A percentile compares a stretch with the other conserved stretches of the same genome.
Evolutionary conservation across 2,113 vertebrate genomes (phyloP).

Genomic region (Chamaea fasciata): DNA sequence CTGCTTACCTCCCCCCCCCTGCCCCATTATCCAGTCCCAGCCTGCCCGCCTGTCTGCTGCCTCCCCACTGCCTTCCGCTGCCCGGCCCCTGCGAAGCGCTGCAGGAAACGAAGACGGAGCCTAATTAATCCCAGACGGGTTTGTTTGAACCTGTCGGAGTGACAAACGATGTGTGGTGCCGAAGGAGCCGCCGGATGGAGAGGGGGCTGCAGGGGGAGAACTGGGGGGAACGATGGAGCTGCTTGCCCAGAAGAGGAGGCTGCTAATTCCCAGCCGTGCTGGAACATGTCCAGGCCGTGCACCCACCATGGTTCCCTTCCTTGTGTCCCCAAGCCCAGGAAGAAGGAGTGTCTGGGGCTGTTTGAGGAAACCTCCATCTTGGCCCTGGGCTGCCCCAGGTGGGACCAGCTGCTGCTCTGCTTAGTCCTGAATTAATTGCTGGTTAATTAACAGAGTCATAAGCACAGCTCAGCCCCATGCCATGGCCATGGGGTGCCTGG

Average conservation of each 20-base stretch:
- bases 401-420: slow-evolving; percentile 14
- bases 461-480: background rate
- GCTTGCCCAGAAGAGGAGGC: background rate
- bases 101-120: slow-evolving; percentile 25
- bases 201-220: background rate
- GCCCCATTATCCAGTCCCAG: background rate
- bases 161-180: slow-evolving; percentile 50
- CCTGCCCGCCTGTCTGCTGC: background rate
- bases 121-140: slow-evolving; percentile 57
- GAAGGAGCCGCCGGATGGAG: background rate
- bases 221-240: background rate
- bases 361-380: background rate
- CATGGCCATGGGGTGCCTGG: accelerated
- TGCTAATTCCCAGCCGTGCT: background rate
- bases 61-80: background rate
- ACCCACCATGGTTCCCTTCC: accelerated
- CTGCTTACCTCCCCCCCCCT: background rate
- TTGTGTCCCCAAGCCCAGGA: accelerated
- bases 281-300: background rate
- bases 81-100: background rate
- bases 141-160: slow-evolving; percentile 46
- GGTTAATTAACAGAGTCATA: background rate
- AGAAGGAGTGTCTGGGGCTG: background rate
- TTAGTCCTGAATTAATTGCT: background rate
- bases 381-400: background rate